phyloP scores from a whole-genome alignment of 2,797 vertebrate species.

The Aplochiton taeniatus region DNA sequence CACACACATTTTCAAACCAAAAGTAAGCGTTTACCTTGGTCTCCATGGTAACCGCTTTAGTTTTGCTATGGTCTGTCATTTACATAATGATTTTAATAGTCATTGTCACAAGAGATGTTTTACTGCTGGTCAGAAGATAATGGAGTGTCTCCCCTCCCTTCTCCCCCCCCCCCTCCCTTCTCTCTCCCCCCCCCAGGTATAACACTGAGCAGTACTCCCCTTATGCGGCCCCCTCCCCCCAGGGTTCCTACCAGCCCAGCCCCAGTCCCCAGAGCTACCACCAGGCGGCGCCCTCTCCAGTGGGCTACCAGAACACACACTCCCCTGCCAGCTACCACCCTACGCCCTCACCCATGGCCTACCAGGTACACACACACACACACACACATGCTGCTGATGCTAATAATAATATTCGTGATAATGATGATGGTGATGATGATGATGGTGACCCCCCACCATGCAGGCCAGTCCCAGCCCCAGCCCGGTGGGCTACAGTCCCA shows the following conservation, averaged over 20 bases:
- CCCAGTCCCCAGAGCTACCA: conserved; percentile 95
- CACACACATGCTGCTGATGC: too few relatives aligned
- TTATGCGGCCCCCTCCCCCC: conserved; percentile 90
- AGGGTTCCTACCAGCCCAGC: conserved; percentile 95
- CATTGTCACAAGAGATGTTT: too few relatives aligned
- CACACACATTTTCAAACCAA: background rate
- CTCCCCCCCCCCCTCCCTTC: background rate
- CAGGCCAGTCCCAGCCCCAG: conserved; percentile 94
- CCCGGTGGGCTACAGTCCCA: conserved; percentile 92
- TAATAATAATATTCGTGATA: too few relatives aligned
- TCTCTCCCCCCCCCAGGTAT: conserved; percentile 76
- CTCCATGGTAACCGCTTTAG: too few relatives aligned
- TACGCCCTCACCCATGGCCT: conserved; percentile 92
- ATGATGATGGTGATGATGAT: background rate
- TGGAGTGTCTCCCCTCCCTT: background rate
- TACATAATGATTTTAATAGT: too few relatives aligned
- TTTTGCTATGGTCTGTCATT: too few relatives aligned
- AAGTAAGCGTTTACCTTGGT: too few relatives aligned
- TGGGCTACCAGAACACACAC: conserved; percentile 94
- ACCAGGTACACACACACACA: conserved; percentile 78
- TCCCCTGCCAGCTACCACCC: conserved; percentile 95
- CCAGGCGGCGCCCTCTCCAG: conserved; percentile 91
- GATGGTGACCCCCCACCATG: background rate
- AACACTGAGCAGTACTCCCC: conserved; percentile 97
- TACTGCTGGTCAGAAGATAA: too few relatives aligned